Percentiles rank a stretch among this genome's conserved stretches.
Evolutionary conservation across 2,113 vertebrate genomes (phyloP).

Genomic region (Suricata suricatta): DNA sequence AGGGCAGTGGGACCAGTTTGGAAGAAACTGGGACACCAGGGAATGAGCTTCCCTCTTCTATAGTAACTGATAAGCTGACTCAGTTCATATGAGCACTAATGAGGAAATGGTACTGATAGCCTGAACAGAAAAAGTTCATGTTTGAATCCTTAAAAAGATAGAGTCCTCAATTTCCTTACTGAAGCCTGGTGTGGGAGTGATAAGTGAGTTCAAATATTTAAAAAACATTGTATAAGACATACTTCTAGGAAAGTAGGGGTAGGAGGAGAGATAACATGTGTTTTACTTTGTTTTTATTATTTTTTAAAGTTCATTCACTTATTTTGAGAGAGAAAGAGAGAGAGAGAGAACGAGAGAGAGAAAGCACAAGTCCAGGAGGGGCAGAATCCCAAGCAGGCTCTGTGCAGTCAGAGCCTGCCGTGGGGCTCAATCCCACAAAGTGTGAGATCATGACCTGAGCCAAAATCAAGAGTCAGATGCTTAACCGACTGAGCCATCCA

Average conservation of each 20-base stretch:
- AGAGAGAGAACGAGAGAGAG: too few relatives aligned
- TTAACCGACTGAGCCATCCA: too few relatives aligned
- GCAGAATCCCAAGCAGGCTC: too few relatives aligned
- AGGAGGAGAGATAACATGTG: background rate
- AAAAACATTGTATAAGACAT: background rate
- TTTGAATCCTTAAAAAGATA: background rate
- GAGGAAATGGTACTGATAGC: background rate
- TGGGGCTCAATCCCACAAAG: too few relatives aligned
- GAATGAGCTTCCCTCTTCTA: background rate
- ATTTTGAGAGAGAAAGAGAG: too few relatives aligned
- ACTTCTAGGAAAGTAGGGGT: background rate
- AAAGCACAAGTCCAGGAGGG: too few relatives aligned
- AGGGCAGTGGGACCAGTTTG: background rate
- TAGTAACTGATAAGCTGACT: background rate
- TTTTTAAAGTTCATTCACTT: too few relatives aligned
- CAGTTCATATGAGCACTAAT: background rate
- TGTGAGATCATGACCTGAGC: too few relatives aligned
- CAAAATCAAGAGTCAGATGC: too few relatives aligned
- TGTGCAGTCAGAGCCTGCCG: too few relatives aligned
- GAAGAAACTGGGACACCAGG: background rate
- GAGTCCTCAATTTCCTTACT: background rate
- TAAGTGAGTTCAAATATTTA: slow-evolving; percentile 34
- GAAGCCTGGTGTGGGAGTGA: background rate
- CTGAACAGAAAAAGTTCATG: background rate
- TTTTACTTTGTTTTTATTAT: background rate